Evolutionary conservation across 2,888 invertebrate genomes (phyloP).

Genomic region (Boloria selene): DNA sequence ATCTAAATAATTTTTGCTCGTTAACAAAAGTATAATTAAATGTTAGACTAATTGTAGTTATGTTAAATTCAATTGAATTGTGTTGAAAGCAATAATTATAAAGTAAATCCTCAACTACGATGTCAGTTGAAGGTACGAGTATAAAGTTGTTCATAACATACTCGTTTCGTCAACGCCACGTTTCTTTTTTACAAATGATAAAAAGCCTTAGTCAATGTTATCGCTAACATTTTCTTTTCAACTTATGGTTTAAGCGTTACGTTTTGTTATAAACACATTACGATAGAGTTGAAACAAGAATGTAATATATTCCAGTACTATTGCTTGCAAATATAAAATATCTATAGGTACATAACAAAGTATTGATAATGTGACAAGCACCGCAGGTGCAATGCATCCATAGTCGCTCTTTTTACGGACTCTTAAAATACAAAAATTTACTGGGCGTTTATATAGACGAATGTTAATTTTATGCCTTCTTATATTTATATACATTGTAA

Average conservation of each 20-base stretch:
- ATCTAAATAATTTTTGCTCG: too few species aligned
- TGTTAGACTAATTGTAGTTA: too few species aligned
- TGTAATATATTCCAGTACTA: not conserved
- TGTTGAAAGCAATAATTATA: too few species aligned
- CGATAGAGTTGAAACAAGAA: not conserved
- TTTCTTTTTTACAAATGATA: not conserved
- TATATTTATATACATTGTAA: too few species aligned
- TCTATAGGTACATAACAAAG: too few species aligned
- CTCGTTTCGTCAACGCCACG: not conserved
- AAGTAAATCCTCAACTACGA: too few species aligned
- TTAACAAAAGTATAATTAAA: too few species aligned
- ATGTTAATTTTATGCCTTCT: too few species aligned
- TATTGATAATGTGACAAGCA: not conserved
- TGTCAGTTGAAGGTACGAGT: too few species aligned
- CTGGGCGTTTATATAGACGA: too few species aligned
- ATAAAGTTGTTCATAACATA: too few species aligned
- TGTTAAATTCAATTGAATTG: too few species aligned
- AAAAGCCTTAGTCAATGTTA: constrained; percentile 4
- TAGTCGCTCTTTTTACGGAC: not conserved
- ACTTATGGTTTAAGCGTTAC: not conserved
- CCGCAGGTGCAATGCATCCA: constrained; percentile 6
- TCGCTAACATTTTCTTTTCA: constrained; percentile 7
- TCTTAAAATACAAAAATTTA: not conserved
- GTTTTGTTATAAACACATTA: constrained; percentile 4
- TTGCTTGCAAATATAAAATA: not conserved